Evolutionary conservation across 2,888 invertebrate genomes (phyloP).

Genomic region (Gastrophysa polygoni): DNA sequence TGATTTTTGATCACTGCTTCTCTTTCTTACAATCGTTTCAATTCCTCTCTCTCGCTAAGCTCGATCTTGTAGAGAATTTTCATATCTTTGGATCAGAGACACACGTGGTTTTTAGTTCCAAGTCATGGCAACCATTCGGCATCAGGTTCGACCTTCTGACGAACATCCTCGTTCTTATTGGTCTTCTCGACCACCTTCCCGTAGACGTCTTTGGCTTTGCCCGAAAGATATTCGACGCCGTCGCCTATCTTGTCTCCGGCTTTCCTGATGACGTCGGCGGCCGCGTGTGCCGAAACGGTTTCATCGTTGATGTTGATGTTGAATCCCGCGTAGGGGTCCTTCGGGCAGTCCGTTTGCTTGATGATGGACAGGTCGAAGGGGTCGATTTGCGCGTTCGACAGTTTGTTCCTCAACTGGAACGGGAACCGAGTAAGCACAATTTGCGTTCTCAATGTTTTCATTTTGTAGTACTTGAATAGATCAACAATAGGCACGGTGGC

Average conservation of each 20-base stretch:
- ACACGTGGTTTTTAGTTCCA: no score
- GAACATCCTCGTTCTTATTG: conserved; percentile 50
- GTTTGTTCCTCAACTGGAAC: conserved; percentile 66
- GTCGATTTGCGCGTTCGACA: conserved; percentile 72
- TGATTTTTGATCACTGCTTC: no score
- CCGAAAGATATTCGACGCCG: conserved; percentile 71
- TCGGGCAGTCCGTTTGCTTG: conserved; percentile 73
- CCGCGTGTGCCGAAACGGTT: conserved; percentile 75
- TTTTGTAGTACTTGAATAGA: no score
- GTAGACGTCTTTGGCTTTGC: conserved; percentile 74
- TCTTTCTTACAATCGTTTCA: no score
- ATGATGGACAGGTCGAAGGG: conserved; percentile 78
- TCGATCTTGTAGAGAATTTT: no score
- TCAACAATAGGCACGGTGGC: no score
- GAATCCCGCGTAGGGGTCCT: conserved; percentile 64
- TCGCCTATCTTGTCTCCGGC: conserved; percentile 74
- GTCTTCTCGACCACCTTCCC: conserved; percentile 61
- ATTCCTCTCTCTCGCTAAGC: no score
- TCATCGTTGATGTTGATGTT: conserved; percentile 77
- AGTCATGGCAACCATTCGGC: conserved; percentile 65
- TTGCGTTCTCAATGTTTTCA: no score
- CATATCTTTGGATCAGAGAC: no score
- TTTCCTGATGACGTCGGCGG: conserved; percentile 73
- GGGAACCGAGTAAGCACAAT: not conserved
- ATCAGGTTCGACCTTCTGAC: conserved; percentile 53